Evolutionary conservation across 1,140 invertebrate species (phyloP).

Genomic region (Ylistrum balloti): DNA sequence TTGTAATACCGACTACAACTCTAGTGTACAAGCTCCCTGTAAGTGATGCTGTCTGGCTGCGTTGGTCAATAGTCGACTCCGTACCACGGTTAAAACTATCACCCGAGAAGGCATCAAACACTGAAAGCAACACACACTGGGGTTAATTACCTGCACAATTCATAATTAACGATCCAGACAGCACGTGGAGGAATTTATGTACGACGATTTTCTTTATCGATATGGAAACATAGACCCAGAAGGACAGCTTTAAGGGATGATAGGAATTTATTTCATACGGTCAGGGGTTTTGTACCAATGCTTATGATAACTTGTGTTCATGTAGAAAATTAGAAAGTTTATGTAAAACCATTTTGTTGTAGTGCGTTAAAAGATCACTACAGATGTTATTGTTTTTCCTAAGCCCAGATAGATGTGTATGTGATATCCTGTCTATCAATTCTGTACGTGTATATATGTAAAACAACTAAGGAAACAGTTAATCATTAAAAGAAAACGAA

Average conservation of each 20-base stretch:
- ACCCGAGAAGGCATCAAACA: conserved; percentile 14
- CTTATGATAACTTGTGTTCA: neutral
- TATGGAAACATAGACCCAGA: neutral
- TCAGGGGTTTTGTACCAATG: neutral
- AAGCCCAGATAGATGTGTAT: too few species aligned
- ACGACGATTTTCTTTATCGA: neutral
- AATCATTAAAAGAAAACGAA: too few species aligned
- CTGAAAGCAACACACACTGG: neutral
- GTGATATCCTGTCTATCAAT: too few species aligned
- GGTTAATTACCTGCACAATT: conserved; percentile 25
- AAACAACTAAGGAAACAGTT: too few species aligned
- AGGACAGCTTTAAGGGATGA: neutral
- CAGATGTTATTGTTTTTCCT: too few species aligned
- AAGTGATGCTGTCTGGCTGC: neutral
- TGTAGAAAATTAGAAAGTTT: neutral
- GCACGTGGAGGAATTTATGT: neutral
- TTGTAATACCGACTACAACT: too few species aligned
- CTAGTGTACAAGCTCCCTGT: neutral
- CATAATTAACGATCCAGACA: conserved; percentile 10
- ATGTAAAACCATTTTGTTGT: too few species aligned
- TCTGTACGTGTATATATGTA: too few species aligned
- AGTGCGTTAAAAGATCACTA: too few species aligned
- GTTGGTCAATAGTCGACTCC: neutral
- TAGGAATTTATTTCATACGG: neutral
- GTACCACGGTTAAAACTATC: neutral